Evolutionary conservation across 2,888 invertebrate species (phyloP).

Genomic region (Mythimna lalbum): DNA sequence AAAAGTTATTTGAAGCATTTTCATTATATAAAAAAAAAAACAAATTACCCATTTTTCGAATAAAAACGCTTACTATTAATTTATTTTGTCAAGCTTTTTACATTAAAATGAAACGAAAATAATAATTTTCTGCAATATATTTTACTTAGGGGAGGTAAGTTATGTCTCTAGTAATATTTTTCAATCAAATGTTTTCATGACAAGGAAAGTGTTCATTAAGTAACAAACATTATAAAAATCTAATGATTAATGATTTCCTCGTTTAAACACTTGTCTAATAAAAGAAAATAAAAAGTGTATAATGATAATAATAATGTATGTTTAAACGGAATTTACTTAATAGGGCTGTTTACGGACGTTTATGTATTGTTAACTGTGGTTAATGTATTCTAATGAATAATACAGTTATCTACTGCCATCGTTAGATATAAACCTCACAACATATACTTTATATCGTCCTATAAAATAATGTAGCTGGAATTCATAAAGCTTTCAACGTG

Average conservation of each 20-base stretch:
- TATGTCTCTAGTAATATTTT: not conserved
- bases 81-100: not conserved
- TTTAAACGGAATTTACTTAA: slow-evolving; percentile 7
- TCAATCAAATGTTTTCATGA: not conserved
- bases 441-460: slow-evolving; percentile 9
- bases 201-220: not conserved
- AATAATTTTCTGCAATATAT: not conserved
- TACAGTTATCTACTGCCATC: slow-evolving; percentile 6
- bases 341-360: slow-evolving; percentile 7
- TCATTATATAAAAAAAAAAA: too few species aligned
- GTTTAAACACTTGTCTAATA: not conserved
- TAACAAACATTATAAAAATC: slow-evolving; percentile 2
- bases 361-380: slow-evolving; percentile 17
- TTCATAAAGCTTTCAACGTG: not conserved
- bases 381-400: slow-evolving; percentile 35
- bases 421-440: slow-evolving; percentile 12
- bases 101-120: not conserved
- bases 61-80: not conserved
- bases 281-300: slow-evolving; percentile 1
- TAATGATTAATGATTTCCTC: slow-evolving; percentile 27
- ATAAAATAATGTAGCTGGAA: slow-evolving; percentile 8
- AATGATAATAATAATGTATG: slow-evolving; percentile 4
- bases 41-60: too few species aligned
- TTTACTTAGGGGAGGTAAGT: not conserved
- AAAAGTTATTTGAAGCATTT: too few species aligned